phyloP scores from a whole-genome alignment of 2,113 vertebrate species.

The Nerophis ophidion region DNA sequence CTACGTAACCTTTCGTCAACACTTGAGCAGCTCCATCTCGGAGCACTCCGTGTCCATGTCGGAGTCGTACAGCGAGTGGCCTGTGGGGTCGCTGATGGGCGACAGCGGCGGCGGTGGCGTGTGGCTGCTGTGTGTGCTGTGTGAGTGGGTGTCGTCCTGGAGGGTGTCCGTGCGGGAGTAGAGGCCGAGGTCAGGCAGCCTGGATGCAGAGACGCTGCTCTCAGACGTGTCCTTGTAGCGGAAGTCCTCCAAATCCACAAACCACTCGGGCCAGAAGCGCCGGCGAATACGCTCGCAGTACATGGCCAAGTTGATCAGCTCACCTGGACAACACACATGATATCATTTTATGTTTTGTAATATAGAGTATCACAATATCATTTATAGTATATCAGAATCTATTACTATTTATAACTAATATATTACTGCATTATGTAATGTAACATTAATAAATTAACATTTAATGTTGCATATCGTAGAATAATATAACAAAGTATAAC shows the following conservation, averaged over 20 bases:
- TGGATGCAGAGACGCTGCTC: conserved; percentile 67
- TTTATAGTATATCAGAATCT: no score
- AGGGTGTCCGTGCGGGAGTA: conserved; percentile 90
- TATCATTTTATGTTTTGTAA: no score
- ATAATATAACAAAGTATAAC: no score
- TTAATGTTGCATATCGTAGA: no score
- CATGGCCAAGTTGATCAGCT: conserved; percentile 96
- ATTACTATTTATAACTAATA: no score
- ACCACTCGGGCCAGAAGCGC: conserved; percentile 98
- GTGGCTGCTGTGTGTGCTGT: conserved; percentile 7
- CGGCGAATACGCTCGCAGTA: conserved; percentile 95
- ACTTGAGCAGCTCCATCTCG: conserved; percentile 87
- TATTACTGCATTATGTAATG: no score
- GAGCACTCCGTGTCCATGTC: conserved; percentile 94
- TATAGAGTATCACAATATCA: no score
- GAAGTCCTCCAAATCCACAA: conserved; percentile 85
- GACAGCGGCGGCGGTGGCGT: conserved; percentile 70
- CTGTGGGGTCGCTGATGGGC: conserved; percentile 89
- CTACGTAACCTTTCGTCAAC: conserved; percentile 52
- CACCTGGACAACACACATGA: conserved; percentile 71
- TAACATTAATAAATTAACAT: no score
- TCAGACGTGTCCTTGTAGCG: conserved; percentile 81
- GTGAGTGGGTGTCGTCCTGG: conserved; percentile 65
- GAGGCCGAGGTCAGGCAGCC: conserved; percentile 84
- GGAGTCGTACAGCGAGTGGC: conserved; percentile 90